A percentile compares a stretch with the other conserved stretches of the same genome.
Evolutionary conservation across 35 echinoderm and acorn worm genomes (phyloP).

Genomic region (Holothuria glaberrima): DNA sequence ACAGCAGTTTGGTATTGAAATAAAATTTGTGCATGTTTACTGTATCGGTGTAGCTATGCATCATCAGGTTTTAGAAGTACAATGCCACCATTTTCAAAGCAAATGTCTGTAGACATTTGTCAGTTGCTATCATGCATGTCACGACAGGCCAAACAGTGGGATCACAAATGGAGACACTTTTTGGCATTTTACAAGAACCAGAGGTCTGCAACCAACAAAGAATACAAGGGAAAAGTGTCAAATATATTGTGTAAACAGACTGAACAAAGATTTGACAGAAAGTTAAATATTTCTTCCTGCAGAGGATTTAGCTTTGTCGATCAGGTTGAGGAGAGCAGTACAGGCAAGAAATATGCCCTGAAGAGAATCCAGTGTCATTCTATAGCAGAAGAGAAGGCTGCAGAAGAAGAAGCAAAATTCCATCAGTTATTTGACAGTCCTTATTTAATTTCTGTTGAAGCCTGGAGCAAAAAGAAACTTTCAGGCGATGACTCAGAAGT

Average conservation of each 20-base stretch:
- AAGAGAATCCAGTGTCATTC: slow-evolving; percentile 92
- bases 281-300: slow-evolving; percentile 19
- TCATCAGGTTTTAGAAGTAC: too few species aligned
- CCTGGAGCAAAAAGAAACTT: slow-evolving; percentile 56
- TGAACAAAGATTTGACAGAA: too few species aligned
- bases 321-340: slow-evolving; percentile 76
- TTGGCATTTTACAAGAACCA: too few species aligned
- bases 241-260: too few species aligned
- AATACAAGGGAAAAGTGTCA: too few species aligned
- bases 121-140: too few species aligned
- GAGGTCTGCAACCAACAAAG: too few species aligned
- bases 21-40: too few species aligned
- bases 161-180: neutral
- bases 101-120: too few species aligned
- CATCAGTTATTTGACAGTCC: slow-evolving; percentile 76
- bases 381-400: slow-evolving; percentile 61
- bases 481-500: slow-evolving; percentile 72
- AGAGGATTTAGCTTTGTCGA: slow-evolving; percentile 95
- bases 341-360: slow-evolving; percentile 82
- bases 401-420: slow-evolving; percentile 83
- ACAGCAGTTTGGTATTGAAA: too few species aligned
- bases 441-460: slow-evolving; percentile 82
- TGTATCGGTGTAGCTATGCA: too few species aligned
- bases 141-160: neutral
- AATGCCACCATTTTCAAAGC: too few species aligned